Base-by-base conservation (phyloP, 2,113 vertebrate genomes). In the Pyxicephalus adspersus region DNA sequence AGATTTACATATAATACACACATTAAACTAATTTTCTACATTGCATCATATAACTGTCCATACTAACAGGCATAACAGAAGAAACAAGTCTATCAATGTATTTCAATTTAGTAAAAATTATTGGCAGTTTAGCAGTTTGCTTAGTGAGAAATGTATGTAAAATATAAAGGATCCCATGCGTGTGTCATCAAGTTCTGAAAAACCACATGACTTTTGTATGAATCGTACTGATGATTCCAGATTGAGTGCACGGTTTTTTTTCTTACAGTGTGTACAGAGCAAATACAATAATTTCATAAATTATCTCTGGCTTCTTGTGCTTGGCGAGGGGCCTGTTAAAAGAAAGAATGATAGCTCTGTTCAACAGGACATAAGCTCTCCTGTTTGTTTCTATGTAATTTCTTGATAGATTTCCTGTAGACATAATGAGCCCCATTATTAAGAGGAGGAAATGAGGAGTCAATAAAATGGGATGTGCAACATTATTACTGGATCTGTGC, bases 291-390 rank as follows among this genome's bases (percentile, higher is more conserved):
- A 67, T 67, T 38, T 38, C 34, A 67, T 45, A 45, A 19, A 67
- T 45, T 45, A 67, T 67, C 65, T 45, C 28, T 45, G n/a, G 65
- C 65, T n/a, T 45, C 5, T 45, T 67, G 65, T 45, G 34, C 19
- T 67, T 67, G 65, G 65, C 65, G 19, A 45, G 19, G 31, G n/a
- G 2, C 19, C 45, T 8, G 11, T 67, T 67, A 45, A 34, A 34
- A 38, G 18, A n/a, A 67, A 67, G 31, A 67, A 67, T 67, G 65
- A 45, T 45, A 20, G 20, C 34, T 67, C 34, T 67, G 65, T 67
- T 20, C n/a, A 34, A 67, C 65, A 67, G 45, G 65, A 67, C 65
- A 65, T 65, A 67, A 38, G 31, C 31, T 45, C 20, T 67, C 34
- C 31, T 45, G 18, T n/a, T 34, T 22, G 45, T 18, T 34, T 45